Evolutionary conservation across 1,140 invertebrate species (phyloP).

Genomic region (Anadara kagoshimensis): DNA sequence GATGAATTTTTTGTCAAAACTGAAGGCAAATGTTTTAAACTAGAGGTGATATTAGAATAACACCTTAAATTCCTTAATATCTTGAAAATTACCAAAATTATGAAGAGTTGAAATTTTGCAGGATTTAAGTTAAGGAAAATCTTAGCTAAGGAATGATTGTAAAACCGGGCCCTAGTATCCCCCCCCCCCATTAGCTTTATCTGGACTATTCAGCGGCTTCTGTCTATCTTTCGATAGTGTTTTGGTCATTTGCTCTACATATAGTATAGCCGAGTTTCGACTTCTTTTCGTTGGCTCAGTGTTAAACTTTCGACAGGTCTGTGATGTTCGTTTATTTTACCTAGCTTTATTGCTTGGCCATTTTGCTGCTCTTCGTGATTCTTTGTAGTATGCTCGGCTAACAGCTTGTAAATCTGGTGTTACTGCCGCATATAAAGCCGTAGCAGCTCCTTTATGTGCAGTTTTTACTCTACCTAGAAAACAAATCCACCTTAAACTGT

Average conservation of each 20-base stretch:
- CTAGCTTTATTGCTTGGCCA: slow-evolving; percentile 27
- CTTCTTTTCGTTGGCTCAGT: not conserved
- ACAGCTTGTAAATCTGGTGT: slow-evolving; percentile 35
- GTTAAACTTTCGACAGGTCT: not conserved
- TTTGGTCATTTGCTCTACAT: not conserved
- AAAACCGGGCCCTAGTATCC: not conserved
- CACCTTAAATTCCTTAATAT: no score
- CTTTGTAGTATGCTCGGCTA: slow-evolving; percentile 33
- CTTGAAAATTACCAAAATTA: no score
- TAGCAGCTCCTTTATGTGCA: slow-evolving; percentile 30
- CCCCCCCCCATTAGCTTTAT: not conserved
- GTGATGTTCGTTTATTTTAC: not conserved
- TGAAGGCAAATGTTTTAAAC: no score
- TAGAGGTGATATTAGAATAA: no score
- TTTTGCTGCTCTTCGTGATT: slow-evolving; percentile 27
- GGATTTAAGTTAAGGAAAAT: no score
- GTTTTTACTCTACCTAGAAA: slow-evolving; percentile 32
- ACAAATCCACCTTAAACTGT: no score
- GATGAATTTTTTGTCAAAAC: no score
- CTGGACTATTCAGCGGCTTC: no score
- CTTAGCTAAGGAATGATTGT: no score
- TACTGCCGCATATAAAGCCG: slow-evolving; percentile 35
- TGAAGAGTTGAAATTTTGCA: no score
- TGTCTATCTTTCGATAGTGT: not conserved
- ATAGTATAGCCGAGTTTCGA: not conserved